phyloP scores from a whole-genome alignment of 2,888 invertebrate genomes.

The Platynereis dumerilii region DNA sequence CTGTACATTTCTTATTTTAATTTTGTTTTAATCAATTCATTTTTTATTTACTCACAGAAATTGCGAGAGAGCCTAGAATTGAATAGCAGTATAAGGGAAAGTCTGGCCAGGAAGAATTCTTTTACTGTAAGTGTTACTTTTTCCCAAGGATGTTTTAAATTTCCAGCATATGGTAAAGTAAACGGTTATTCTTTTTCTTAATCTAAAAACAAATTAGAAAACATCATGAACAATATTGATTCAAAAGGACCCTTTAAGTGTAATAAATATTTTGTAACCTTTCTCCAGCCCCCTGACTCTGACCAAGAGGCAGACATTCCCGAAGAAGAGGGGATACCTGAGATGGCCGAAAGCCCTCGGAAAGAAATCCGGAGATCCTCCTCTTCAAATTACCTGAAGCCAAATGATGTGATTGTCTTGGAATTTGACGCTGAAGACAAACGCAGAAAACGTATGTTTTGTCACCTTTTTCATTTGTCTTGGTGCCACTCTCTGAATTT shows the following conservation, averaged over 20 bases:
- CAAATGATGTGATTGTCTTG: conserved; percentile 53
- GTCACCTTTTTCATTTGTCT: too few relatives aligned
- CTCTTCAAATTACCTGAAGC: conserved; percentile 19
- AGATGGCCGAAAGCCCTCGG: conserved; percentile 32
- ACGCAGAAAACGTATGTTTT: conserved; percentile 8
- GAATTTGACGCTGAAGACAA: conserved; percentile 42
- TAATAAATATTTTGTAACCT: too few relatives aligned
- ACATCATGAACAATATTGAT: too few relatives aligned
- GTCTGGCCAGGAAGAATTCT: conserved; percentile 34
- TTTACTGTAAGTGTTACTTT: conserved; percentile 21
- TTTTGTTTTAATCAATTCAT: too few relatives aligned
- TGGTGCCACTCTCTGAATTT: too few relatives aligned
- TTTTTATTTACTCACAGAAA: conserved; percentile 51
- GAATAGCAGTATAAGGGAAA: conserved; percentile 50
- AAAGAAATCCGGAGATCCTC: conserved; percentile 23
- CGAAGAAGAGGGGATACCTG: conserved; percentile 42
- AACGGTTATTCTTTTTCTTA: too few relatives aligned
- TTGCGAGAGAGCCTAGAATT: conserved; percentile 53
- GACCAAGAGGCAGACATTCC: conserved; percentile 38
- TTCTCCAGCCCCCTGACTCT: conserved; percentile 31
- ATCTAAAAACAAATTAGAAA: too few relatives aligned
- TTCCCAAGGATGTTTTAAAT: neutral
- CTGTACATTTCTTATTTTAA: too few relatives aligned
- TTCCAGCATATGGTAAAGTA: neutral
- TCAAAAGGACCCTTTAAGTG: too few relatives aligned